A percentile compares a stretch with the other conserved stretches of the same genome.
Conservation (phyloP, 1,140 invertebrate genomes). For the Conus ventricosus region DNA sequence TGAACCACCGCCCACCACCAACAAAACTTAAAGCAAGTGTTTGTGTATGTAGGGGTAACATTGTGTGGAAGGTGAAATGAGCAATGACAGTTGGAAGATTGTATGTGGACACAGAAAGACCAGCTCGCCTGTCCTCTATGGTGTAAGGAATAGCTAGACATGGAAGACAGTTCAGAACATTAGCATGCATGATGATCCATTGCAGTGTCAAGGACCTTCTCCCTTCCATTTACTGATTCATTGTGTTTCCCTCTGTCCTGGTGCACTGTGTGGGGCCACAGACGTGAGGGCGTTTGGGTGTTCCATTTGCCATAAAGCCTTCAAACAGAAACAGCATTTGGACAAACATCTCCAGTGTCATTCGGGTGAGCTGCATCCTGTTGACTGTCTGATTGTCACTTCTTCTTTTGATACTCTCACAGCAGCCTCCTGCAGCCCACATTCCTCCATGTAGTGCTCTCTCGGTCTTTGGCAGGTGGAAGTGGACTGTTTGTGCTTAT, state of each 20-base stretch:
- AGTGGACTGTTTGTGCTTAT: neutral
- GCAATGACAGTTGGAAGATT: too few species aligned
- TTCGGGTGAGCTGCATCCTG: slow-evolving; percentile 25
- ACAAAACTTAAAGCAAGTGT: too few species aligned
- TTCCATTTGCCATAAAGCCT: slow-evolving; percentile 30
- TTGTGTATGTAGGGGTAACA: too few species aligned
- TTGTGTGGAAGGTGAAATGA: too few species aligned
- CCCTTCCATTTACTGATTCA: neutral
- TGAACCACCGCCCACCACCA: too few species aligned
- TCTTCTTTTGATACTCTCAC: neutral
- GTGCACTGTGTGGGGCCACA: neutral
- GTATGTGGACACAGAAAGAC: neutral
- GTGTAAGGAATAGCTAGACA: neutral
- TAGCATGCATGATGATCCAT: neutral
- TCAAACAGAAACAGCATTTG: slow-evolving; percentile 37
- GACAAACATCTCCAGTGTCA: slow-evolving; percentile 27
- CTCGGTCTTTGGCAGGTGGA: neutral
- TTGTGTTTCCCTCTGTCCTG: neutral
- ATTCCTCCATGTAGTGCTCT: neutral
- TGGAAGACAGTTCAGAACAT: neutral
- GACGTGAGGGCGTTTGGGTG: slow-evolving; percentile 35
- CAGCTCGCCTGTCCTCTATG: neutral
- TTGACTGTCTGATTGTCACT: neutral
- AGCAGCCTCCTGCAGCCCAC: neutral
- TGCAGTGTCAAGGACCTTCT: neutral